These are phyloP conservation scores for Fragum whitleyi DNA, from an alignment of 2,888 invertebrate genomes.

Conservation along the genomic window DNA sequence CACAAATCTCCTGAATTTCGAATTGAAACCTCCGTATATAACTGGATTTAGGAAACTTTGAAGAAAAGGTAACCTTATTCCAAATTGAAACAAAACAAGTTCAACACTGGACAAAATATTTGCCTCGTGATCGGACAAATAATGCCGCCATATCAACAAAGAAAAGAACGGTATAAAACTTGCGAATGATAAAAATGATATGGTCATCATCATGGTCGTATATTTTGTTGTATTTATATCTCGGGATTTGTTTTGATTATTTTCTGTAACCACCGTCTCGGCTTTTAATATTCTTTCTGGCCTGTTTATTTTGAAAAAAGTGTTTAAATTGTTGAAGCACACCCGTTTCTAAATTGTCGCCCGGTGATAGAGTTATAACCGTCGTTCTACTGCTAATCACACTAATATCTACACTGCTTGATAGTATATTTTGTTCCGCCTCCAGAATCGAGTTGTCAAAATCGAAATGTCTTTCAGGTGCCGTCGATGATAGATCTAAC, in stretches of 20 bases:
- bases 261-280: conserved; percentile 49
- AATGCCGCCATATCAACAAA: conserved; percentile 62
- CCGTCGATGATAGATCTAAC: too few relatives aligned
- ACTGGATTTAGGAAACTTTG: conserved; percentile 66
- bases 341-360: conserved; percentile 40
- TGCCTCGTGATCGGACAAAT: conserved; percentile 53
- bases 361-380: conserved; percentile 34
- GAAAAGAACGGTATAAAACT: conserved; percentile 68
- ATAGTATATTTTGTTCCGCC: not conserved
- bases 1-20: conserved; percentile 64
- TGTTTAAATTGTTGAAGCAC: conserved; percentile 36
- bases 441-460: not conserved
- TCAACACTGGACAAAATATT: conserved; percentile 55
- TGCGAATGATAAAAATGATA: conserved; percentile 62
- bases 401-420: not conserved
- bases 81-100: conserved; percentile 62
- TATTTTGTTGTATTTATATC: conserved; percentile 64
- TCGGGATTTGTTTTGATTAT: conserved; percentile 54
- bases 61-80: conserved; percentile 62
- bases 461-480: too few relatives aligned
- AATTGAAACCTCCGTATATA: conserved; percentile 69
- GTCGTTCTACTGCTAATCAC: not conserved
- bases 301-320: conserved; percentile 3
- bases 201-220: conserved; percentile 64
- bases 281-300: conserved; percentile 36